Percentiles rank a stretch among this genome's conserved stretches.
These are phyloP conservation scores for Echinarachnius parma DNA, from an alignment of 53 echinoderm and acorn worm species.

Conservation along the genomic window DNA sequence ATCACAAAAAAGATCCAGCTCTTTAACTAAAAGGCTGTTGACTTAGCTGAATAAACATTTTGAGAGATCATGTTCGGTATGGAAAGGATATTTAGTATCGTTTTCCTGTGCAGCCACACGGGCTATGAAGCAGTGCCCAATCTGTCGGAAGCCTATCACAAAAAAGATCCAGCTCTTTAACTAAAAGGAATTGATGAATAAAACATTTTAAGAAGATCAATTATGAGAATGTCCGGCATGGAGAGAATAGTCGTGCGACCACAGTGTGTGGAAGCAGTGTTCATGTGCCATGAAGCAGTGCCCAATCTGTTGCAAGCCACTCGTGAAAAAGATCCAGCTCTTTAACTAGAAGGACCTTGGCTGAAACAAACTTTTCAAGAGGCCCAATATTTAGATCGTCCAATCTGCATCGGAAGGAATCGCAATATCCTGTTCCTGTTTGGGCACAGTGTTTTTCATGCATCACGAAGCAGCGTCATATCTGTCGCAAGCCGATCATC, in stretches of 20 bases:
- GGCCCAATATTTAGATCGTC: too few relatives aligned
- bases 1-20: slow-evolving; percentile 77
- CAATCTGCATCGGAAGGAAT: neutral
- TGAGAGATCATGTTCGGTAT: too few relatives aligned
- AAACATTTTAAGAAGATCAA: neutral
- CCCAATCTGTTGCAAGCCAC: slow-evolving; percentile 80
- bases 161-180: slow-evolving; percentile 57
- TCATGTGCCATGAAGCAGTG: slow-evolving; percentile 82
- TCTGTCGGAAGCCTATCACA: slow-evolving; percentile 83
- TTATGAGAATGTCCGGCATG: neutral
- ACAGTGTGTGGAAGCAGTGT: slow-evolving; percentile 90
- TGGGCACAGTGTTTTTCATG: too few relatives aligned
- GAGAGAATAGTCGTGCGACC: slow-evolving; percentile 55
- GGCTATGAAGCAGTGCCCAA: slow-evolving; percentile 65
- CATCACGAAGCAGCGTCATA: too few relatives aligned
- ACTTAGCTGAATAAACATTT: too few relatives aligned
- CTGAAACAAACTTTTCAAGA: too few relatives aligned
- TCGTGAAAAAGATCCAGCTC: slow-evolving; percentile 75
- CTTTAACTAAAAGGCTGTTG: too few relatives aligned
- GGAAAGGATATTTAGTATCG: too few relatives aligned
- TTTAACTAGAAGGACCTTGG: too few relatives aligned
- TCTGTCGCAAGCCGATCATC: too few relatives aligned
- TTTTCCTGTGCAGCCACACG: too few relatives aligned
- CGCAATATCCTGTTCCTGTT: neutral
- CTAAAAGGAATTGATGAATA: neutral